Percentiles rank a stretch among this genome's conserved stretches.
Evolutionary conservation across 2,888 invertebrate genomes (phyloP).

Genomic region (Eurytoma adleriae): DNA sequence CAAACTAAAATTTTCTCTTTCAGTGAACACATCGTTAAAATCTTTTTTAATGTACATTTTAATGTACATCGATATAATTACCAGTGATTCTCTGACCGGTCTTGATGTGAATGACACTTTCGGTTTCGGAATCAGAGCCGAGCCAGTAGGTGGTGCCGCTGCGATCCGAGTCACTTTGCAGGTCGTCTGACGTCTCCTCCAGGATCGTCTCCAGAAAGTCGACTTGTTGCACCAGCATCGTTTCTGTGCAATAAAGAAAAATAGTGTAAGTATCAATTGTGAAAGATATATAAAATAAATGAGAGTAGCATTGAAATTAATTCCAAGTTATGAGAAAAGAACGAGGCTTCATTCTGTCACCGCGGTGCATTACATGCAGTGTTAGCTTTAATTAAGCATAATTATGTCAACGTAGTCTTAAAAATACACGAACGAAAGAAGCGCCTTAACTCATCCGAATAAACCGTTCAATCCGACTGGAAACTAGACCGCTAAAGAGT

Average conservation of each 20-base stretch:
- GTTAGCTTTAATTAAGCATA: too few species aligned
- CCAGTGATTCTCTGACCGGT: slow-evolving; percentile 69
- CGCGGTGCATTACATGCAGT: too few species aligned
- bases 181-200: slow-evolving; percentile 92
- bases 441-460: neutral
- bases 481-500: neutral
- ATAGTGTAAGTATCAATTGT: neutral
- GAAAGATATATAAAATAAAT: too few species aligned
- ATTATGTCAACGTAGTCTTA: too few species aligned
- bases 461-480: neutral
- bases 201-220: slow-evolving; percentile 90
- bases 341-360: too few species aligned
- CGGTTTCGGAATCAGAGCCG: slow-evolving; percentile 86
- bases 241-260: slow-evolving; percentile 61
- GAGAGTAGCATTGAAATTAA: too few species aligned
- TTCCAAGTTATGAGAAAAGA: too few species aligned
- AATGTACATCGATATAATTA: slow-evolving; percentile 41
- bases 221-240: slow-evolving; percentile 77
- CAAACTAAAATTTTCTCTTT: too few species aligned
- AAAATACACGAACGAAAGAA: too few species aligned
- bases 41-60: too few species aligned
- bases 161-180: slow-evolving; percentile 84
- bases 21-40: too few species aligned
- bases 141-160: slow-evolving; percentile 79
- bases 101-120: slow-evolving; percentile 83